Percentiles rank a stretch among this genome's conserved stretches.
Evolutionary conservation across 64 coral and sea anemone genomes (phyloP).

Genomic region (Astreopora myriophthalma): DNA sequence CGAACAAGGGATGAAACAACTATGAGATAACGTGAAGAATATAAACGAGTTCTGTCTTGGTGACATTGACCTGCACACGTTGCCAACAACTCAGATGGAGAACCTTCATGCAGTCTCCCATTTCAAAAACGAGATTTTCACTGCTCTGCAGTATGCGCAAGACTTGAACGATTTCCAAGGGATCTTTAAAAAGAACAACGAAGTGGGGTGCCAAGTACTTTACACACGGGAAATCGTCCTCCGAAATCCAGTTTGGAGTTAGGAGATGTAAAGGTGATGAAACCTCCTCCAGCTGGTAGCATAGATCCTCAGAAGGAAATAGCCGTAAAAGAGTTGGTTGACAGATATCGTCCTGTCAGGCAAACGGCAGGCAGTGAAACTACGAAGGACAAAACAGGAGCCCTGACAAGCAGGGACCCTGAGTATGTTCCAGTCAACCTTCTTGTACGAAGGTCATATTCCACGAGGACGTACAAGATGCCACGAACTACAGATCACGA

Average conservation of each 20-base stretch:
- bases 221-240: neutral
- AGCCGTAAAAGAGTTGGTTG: conserved; percentile 5
- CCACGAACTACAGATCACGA: too few relatives aligned
- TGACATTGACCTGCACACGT: too few relatives aligned
- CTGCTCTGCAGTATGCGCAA: conserved; percentile 13
- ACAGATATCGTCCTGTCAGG: conserved; percentile 9
- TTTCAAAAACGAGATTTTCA: conserved; percentile 12
- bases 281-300: neutral
- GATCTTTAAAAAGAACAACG: neutral
- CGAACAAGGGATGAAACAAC: conserved; percentile 13
- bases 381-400: neutral
- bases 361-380: too few relatives aligned
- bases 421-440: too few relatives aligned
- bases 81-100: neutral
- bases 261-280: neutral
- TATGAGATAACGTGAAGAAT: neutral
- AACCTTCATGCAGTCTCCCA: conserved; percentile 9
- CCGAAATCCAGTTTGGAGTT: neutral
- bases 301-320: conserved; percentile 3
- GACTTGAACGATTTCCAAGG: neutral
- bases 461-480: too few relatives aligned
- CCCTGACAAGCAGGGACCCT: neutral
- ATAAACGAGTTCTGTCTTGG: too few relatives aligned
- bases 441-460: too few relatives aligned
- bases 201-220: conserved; percentile 11